phyloP scores from a whole-genome alignment of 2,888 invertebrate genomes.

The Melinaea marsaeus region DNA sequence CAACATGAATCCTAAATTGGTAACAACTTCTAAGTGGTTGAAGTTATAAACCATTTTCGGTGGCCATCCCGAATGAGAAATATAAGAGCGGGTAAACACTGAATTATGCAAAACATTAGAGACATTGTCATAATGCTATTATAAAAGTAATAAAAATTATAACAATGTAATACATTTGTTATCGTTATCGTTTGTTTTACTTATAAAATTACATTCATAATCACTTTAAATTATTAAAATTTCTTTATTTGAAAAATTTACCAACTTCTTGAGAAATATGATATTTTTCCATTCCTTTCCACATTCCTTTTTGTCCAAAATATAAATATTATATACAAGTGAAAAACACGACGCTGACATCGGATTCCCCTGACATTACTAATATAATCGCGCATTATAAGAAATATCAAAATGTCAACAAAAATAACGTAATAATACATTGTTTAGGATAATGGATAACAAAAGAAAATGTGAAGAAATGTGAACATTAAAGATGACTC shows the following conservation, averaged over 20 bases:
- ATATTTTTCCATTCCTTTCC: too few species aligned
- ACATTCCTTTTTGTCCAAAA: too few species aligned
- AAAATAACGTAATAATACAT: constrained; percentile 4
- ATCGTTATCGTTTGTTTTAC: too few species aligned
- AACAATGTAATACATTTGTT: constrained; percentile 31
- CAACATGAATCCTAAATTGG: constrained; percentile 51
- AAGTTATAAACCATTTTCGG: constrained; percentile 51
- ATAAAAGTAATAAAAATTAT: constrained; percentile 42
- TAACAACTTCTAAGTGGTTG: constrained; percentile 54
- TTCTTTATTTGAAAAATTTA: too few species aligned
- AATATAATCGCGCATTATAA: constrained; percentile 3
- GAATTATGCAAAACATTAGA: constrained; percentile 48
- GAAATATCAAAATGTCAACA: constrained; percentile 6
- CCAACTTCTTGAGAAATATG: too few species aligned
- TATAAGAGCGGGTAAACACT: constrained; percentile 56
- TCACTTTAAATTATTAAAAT: too few species aligned
- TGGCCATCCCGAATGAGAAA: constrained; percentile 46
- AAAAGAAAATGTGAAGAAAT: constrained; percentile 16
- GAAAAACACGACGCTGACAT: background rate
- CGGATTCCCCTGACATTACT: constrained; percentile 2
- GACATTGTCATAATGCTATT: constrained; percentile 32
- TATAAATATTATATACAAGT: background rate
- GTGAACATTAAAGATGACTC: constrained; percentile 28
- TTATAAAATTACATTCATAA: too few species aligned
- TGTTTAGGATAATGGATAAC: background rate